These are phyloP conservation scores for Pachypeltis micranthus DNA, from an alignment of 1,140 invertebrate species.

Conservation along the genomic window DNA sequence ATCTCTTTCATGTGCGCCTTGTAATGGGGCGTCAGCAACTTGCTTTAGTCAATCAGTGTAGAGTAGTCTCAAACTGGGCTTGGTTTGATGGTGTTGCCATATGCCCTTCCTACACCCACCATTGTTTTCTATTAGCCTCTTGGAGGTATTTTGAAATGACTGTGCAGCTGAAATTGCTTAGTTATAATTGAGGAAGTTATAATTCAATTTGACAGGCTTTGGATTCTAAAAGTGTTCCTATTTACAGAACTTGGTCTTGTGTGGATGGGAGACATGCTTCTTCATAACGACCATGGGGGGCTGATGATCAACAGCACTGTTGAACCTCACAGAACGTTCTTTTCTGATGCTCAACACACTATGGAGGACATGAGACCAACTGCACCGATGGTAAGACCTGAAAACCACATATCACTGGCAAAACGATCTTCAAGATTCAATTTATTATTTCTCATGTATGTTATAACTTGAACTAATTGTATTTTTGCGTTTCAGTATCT, in stretches of 20 bases:
- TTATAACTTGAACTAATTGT: too few relatives aligned
- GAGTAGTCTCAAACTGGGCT: too few relatives aligned
- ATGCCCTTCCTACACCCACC: too few relatives aligned
- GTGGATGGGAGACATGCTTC: slow-evolving; percentile 53
- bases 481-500: slow-evolving; percentile 17
- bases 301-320: slow-evolving; percentile 15
- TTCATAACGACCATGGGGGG: slow-evolving; percentile 38
- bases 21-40: too few relatives aligned
- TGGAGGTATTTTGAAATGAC: too few relatives aligned
- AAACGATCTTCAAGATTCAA: neutral
- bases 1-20: too few relatives aligned
- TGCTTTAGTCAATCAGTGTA: too few relatives aligned
- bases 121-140: too few relatives aligned
- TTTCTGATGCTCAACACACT: slow-evolving; percentile 39
- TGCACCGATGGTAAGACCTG: slow-evolving; percentile 32
- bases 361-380: slow-evolving; percentile 44
- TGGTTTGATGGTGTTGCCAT: too few relatives aligned
- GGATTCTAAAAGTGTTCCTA: slow-evolving; percentile 3
- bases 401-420: neutral
- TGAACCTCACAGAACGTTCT: slow-evolving; percentile 37
- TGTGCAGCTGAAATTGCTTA: too few relatives aligned
- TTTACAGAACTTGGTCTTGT: slow-evolving; percentile 50
- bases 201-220: too few relatives aligned
- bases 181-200: too few relatives aligned
- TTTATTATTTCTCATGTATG: slow-evolving; percentile 4